Percentiles rank a stretch among this genome's conserved stretches.
Conservation (phyloP, 2,888 invertebrate genomes). For the Ditylenchus weischeri region DNA sequence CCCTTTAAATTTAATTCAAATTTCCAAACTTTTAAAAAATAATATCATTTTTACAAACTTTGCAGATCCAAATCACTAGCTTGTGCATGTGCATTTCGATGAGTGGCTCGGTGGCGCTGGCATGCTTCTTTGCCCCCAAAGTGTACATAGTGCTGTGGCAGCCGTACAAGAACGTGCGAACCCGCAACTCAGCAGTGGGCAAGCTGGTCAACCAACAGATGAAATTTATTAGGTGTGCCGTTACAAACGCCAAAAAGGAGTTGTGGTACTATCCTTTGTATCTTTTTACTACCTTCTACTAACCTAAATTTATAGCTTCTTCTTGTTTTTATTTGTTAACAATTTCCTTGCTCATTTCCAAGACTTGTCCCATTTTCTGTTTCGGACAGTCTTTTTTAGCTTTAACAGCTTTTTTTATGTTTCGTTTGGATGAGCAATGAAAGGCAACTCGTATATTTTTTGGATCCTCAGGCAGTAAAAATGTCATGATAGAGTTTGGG, state of each 20-base stretch:
- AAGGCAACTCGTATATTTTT: no score
- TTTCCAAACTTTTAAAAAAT: constrained; percentile 4
- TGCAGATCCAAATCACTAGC: constrained; percentile 73
- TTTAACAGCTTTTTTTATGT: no score
- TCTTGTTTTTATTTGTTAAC: no score
- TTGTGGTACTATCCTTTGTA: constrained; percentile 18
- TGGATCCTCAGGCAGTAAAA: no score
- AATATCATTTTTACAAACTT: neutral
- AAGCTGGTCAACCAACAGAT: constrained; percentile 58
- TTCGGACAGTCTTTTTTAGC: no score
- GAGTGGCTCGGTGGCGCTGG: constrained; percentile 73
- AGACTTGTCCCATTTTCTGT: no score
- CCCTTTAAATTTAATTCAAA: constrained; percentile 14
- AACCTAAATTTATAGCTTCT: neutral
- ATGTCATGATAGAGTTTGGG: no score
- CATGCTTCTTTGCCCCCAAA: constrained; percentile 74
- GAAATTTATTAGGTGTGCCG: constrained; percentile 56
- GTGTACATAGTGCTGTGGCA: constrained; percentile 75
- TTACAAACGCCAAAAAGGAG: constrained; percentile 21
- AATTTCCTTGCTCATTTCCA: no score
- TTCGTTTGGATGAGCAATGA: no score
- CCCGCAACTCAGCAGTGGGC: constrained; percentile 55
- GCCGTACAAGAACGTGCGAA: constrained; percentile 74
- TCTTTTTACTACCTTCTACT: constrained; percentile 1
- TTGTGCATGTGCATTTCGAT: constrained; percentile 76